Conservation (phyloP, 2,888 invertebrate species). For the Aspidapion aeneum region DNA sequence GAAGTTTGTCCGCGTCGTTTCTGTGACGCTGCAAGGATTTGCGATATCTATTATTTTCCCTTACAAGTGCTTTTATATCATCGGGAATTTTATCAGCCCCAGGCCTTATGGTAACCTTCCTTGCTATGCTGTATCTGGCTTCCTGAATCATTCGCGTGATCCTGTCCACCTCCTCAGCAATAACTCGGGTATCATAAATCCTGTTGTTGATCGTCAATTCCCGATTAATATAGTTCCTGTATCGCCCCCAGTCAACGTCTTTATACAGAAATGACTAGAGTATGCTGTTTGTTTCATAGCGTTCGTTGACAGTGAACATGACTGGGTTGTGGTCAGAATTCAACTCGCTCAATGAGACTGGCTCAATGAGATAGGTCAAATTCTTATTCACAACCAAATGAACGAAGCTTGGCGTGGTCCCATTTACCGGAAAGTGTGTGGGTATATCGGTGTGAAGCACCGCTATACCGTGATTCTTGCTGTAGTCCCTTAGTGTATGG, state of each 20-base stretch:
- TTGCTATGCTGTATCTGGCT: neutral
- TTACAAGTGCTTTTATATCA: neutral
- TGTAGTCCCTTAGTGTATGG: neutral
- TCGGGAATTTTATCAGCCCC: neutral
- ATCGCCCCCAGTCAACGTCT: neutral
- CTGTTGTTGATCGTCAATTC: neutral
- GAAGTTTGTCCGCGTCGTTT: too few species aligned
- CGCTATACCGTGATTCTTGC: neutral
- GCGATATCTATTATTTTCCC: neutral
- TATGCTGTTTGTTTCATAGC: neutral
- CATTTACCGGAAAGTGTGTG: conserved; percentile 8
- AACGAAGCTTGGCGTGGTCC: conserved; percentile 5
- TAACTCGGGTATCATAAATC: too few species aligned
- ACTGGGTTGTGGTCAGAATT: conserved; percentile 9
- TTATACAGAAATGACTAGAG: neutral
- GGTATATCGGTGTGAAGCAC: conserved; percentile 1
- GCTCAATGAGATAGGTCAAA: neutral
- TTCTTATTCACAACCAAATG: conserved; percentile 13
- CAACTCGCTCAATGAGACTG: too few species aligned
- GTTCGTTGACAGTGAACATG: neutral
- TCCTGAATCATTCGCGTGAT: neutral
- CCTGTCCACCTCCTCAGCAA: neutral
- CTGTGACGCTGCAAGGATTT: neutral
- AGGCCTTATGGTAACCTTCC: neutral
- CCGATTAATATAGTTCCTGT: neutral